These are phyloP conservation scores for Crypturellus undulatus DNA, from an alignment of 2,113 vertebrate genomes.

Conservation along the genomic window DNA sequence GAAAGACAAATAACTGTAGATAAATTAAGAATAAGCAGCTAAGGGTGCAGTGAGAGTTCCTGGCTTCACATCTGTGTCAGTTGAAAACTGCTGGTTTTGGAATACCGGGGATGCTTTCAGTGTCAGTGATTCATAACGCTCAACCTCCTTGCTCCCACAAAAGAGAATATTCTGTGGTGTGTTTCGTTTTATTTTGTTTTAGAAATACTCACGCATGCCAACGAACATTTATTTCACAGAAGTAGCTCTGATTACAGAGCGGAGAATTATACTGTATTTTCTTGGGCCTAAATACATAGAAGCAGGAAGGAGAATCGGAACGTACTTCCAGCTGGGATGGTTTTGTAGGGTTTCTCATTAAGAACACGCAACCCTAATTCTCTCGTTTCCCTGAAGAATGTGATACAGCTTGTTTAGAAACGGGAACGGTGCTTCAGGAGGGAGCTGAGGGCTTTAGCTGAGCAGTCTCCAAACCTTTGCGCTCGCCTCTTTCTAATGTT, in stretches of 20 bases:
- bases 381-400: neutral
- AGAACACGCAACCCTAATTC: neutral
- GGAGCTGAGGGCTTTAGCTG: neutral
- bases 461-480: neutral
- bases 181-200: neutral
- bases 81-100: neutral
- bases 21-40: neutral
- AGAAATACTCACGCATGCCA: fast-evolving
- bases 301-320: neutral
- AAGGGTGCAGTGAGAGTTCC: neutral
- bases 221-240: fast-evolving
- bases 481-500: neutral
- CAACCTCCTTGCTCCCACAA: neutral
- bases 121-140: neutral
- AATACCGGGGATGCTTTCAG: neutral
- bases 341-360: neutral
- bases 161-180: neutral
- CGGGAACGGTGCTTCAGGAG: neutral
- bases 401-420: neutral
- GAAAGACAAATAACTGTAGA: neutral
- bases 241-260: neutral
- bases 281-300: neutral
- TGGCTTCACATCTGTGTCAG: neutral
- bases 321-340: neutral
- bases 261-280: neutral